phyloP scores from a whole-genome alignment of 2,113 vertebrate species.

The Cariama cristata region DNA sequence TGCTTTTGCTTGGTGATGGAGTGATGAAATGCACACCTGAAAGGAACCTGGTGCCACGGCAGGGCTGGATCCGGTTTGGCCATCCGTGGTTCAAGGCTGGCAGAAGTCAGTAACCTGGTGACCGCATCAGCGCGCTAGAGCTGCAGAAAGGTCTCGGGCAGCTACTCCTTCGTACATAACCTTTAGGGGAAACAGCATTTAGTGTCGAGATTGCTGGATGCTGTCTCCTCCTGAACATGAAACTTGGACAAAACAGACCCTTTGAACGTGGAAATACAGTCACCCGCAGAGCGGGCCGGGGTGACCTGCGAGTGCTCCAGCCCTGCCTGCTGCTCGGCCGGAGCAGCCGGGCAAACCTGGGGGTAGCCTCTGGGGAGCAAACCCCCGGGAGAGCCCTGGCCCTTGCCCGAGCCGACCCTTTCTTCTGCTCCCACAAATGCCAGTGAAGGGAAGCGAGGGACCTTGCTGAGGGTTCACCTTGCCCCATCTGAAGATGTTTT shows the following conservation, averaged over 20 bases:
- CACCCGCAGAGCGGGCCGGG: neutral
- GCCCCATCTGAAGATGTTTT: neutral
- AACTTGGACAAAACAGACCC: neutral
- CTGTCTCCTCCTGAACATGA: neutral
- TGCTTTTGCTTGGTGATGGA: neutral
- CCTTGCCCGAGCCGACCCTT: neutral
- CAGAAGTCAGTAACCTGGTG: neutral
- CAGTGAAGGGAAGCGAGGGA: neutral
- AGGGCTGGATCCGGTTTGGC: neutral
- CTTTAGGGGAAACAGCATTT: neutral
- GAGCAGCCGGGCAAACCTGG: neutral
- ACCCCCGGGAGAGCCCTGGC: rapidly evolving
- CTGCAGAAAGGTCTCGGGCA: neutral
- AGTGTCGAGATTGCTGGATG: neutral
- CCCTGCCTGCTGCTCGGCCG: neutral
- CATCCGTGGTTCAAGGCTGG: neutral
- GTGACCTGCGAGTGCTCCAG: neutral
- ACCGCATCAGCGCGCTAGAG: neutral
- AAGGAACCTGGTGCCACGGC: rapidly evolving
- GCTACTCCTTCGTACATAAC: neutral
- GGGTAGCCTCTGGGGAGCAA: neutral
- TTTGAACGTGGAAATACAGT: neutral
- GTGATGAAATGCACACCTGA: neutral
- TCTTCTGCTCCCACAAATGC: neutral
- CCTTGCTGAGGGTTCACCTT: neutral